phyloP scores from a whole-genome alignment of 92 coral and sea anemone species.

The Pocillopora grandis region DNA sequence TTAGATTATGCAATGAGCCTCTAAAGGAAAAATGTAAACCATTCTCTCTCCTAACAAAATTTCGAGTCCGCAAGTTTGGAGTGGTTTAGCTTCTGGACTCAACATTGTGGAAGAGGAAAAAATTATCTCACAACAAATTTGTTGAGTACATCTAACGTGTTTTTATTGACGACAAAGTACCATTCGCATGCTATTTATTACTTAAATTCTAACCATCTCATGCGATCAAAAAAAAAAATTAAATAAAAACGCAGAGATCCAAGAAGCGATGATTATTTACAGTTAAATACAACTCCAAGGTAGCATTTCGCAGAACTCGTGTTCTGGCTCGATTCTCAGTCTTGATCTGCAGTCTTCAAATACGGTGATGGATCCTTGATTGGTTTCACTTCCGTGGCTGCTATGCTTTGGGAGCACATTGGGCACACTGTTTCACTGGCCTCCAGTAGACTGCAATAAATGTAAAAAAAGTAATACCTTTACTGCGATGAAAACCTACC shows the following conservation, averaged over 20 bases:
- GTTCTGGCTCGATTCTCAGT: not conserved
- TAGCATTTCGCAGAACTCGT: not conserved
- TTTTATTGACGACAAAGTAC: not conserved
- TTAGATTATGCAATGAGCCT: too few species aligned
- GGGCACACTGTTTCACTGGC: conserved; percentile 89
- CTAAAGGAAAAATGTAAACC: too few species aligned
- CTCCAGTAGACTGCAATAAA: conserved; percentile 73
- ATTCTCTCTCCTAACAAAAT: too few species aligned
- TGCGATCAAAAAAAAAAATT: not conserved
- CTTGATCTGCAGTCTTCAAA: conserved; percentile 73
- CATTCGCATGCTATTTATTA: not conserved
- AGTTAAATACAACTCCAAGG: not conserved
- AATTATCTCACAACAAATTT: not conserved
- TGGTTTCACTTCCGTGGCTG: conserved; percentile 81
- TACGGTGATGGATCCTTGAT: conserved; percentile 75
- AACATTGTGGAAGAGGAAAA: not conserved
- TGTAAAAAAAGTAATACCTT: not conserved
- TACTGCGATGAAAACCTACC: too few species aligned
- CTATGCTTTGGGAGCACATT: conserved; percentile 88
- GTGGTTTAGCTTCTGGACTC: too few species aligned
- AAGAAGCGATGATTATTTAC: not conserved
- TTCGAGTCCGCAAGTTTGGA: too few species aligned
- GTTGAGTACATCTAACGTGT: not conserved
- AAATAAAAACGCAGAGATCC: not conserved
- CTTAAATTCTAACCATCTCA: not conserved